These are phyloP conservation scores for Heliothis subflexa DNA, from an alignment of 1,140 invertebrate species.

Conservation along the genomic window DNA sequence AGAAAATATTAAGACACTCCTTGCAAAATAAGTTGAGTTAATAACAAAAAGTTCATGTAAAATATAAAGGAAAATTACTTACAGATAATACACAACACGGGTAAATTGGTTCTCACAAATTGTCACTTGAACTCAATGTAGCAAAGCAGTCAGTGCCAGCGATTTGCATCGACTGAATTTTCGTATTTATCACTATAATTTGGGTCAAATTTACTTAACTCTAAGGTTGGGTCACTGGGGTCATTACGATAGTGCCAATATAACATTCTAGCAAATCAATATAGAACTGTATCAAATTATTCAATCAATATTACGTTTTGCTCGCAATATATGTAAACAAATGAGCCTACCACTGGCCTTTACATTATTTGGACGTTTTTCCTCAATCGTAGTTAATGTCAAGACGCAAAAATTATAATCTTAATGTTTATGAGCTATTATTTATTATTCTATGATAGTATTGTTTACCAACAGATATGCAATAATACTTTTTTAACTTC, in stretches of 20 bases:
- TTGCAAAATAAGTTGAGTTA: too few species aligned
- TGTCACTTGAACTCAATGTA: neutral
- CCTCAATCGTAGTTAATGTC: neutral
- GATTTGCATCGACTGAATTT: conserved; percentile 30
- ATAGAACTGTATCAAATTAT: neutral
- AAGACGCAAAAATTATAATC: neutral
- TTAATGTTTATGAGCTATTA: too few species aligned
- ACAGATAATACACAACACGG: conserved; percentile 4
- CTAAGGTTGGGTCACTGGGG: neutral
- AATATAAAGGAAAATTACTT: neutral
- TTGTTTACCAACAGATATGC: too few species aligned
- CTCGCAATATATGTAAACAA: neutral
- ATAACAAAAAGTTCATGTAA: neutral
- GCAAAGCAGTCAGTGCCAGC: neutral
- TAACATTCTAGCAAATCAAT: neutral
- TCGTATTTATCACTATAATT: conserved; percentile 31
- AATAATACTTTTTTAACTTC: too few species aligned
- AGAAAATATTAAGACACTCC: too few species aligned
- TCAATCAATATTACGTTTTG: neutral
- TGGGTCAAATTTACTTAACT: conserved; percentile 38
- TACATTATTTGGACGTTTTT: neutral
- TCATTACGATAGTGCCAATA: conserved; percentile 22
- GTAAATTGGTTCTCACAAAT: neutral
- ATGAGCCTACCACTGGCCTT: too few species aligned
- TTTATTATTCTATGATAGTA: too few species aligned